phyloP scores from a whole-genome alignment of 2,797 vertebrate genomes.

The Gymnothorax reevesii region DNA sequence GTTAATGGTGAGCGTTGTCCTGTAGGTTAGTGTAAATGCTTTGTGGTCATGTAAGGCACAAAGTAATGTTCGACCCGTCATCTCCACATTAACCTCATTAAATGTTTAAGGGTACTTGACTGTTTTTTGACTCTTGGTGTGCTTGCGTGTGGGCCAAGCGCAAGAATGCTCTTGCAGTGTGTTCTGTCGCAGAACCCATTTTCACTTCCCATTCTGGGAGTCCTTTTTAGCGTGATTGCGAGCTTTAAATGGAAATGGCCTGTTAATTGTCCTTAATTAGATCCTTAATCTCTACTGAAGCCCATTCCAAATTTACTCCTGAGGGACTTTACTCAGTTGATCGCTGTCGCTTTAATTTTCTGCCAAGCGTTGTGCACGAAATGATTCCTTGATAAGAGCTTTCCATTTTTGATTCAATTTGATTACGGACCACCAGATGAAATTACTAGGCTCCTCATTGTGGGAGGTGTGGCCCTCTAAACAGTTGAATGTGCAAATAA shows the following conservation, averaged over 20 bases:
- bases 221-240: neutral
- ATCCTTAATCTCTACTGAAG: neutral
- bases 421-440: neutral
- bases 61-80: neutral
- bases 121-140: neutral
- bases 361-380: neutral
- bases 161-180: neutral
- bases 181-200: neutral
- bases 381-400: neutral
- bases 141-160: neutral
- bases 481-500: neutral
- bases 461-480: neutral
- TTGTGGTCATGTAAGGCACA: neutral
- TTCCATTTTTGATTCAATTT: neutral
- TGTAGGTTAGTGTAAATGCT: neutral
- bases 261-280: constrained; percentile 3
- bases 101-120: neutral
- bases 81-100: neutral
- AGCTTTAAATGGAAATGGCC: neutral
- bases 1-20: neutral
- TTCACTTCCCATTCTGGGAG: neutral
- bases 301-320: neutral
- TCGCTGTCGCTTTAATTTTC: neutral
- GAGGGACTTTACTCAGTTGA: neutral
- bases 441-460: neutral